Conservation (phyloP, 2,113 vertebrate genomes). For the Delphinus delphis region DNA sequence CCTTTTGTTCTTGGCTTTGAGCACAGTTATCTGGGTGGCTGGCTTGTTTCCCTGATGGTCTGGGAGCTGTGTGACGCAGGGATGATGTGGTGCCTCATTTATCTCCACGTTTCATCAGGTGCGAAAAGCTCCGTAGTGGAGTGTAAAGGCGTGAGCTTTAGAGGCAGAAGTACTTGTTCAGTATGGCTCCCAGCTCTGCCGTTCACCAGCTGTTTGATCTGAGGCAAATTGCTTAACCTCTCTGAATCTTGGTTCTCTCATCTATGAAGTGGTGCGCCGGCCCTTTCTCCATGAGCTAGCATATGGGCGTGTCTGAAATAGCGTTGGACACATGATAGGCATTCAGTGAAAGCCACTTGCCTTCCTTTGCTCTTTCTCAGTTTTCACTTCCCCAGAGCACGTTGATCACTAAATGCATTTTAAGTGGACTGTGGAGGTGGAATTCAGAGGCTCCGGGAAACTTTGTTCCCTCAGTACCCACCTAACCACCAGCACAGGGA, state of each 20-base stretch:
- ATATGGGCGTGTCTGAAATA: neutral
- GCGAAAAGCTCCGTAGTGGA: neutral
- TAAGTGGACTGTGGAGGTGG: neutral
- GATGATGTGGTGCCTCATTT: neutral
- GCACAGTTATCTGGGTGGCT: neutral
- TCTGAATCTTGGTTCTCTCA: neutral
- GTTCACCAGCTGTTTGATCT: neutral
- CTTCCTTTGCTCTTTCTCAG: neutral
- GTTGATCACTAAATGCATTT: rapidly evolving
- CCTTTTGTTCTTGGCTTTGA: neutral
- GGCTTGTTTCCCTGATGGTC: neutral
- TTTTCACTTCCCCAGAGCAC: neutral
- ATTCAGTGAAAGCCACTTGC: rapidly evolving
- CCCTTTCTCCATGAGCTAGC: neutral
- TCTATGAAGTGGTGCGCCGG: neutral
- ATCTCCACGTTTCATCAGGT: neutral
- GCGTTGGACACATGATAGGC: neutral
- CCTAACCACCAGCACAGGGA: neutral
- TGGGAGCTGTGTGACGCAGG: neutral
- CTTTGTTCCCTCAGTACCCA: neutral
- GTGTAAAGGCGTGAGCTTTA: neutral
- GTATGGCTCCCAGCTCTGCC: neutral
- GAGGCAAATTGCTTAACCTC: neutral
- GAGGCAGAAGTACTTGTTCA: neutral
- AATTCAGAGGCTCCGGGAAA: neutral